Evolutionary conservation across 2,113 vertebrate genomes (phyloP), one percentile per base, ranked within the genome.

Genomic region (Eolophus roseicapilla): DNA sequence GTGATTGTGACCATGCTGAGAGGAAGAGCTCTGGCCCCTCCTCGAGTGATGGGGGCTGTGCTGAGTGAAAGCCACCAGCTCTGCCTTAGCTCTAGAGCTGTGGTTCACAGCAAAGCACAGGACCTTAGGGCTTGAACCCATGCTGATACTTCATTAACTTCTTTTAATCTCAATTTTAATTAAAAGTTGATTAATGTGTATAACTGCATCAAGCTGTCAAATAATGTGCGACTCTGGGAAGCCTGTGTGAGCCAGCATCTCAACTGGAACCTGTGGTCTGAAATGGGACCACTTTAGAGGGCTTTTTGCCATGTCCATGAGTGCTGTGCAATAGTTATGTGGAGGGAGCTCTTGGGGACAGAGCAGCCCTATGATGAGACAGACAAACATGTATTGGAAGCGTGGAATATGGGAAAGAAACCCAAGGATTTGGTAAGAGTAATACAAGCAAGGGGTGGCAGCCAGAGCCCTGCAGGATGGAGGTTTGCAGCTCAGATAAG

Each of bases 1-100:
- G 20, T 73, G 94, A 49, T 74, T 78, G 73, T 82, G 17, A 44
- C 65, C 62, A 9, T 24, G 77, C 79, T 63, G 85, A 91, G 95
- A 92, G 96, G 96, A 97, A 97, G 53, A 79, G 92, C 83, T 78
- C 73, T 75, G 62, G 62, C 91, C 65, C 37, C 49, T 94, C 79
- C 92, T 92, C 41, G 53, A 4, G 41, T 33, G 10, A 15, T 10
- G 43, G 37, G 55, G 52, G 11, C 37, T 68, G 63, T 60, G 62
- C 50, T 60, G 10, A 37, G 31, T 39, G 62, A 35, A 19, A 13
- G 25, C 8, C 4, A 71, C 7, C 57, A 63, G 46, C 73, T 69
- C 69, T 68, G 35, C n/a, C 57, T 57, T 17, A 6, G 27, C 13
- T 90, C 7, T 28, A 4, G 29, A 39, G 52, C 59, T 62, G 13